Conservation (phyloP, 2,797 vertebrate genomes). For the Enteromius unitaeniatus region DNA sequence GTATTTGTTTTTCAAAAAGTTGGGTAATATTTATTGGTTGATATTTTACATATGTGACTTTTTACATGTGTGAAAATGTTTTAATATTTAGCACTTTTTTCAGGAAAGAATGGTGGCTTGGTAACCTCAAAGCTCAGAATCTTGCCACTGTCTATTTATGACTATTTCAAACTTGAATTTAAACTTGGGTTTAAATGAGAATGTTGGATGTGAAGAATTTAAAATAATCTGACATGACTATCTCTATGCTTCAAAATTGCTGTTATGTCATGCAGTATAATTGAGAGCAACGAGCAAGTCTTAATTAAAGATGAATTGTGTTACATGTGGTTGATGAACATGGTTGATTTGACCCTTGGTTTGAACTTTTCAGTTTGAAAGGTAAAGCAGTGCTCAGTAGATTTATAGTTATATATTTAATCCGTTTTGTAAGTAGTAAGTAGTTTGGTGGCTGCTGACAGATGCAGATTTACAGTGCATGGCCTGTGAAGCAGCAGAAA, state of each 20-base stretch:
- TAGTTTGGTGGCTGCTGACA: neutral
- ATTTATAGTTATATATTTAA: neutral
- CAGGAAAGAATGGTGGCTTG: neutral
- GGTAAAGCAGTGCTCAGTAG: neutral
- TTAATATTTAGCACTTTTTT: neutral
- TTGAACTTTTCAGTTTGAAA: conserved; percentile 8
- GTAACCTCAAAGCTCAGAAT: conserved; percentile 5
- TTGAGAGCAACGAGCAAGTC: neutral
- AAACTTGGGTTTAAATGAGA: neutral
- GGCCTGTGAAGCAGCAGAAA: neutral
- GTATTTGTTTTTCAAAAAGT: neutral
- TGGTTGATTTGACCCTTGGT: neutral
- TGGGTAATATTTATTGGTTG: neutral
- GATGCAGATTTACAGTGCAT: conserved; percentile 19
- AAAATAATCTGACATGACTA: neutral
- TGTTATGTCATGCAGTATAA: neutral
- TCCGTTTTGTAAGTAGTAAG: neutral
- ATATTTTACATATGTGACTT: neutral
- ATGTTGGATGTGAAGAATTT: neutral
- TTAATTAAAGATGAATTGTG: neutral
- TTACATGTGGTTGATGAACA: neutral
- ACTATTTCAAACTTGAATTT: conserved; percentile 9
- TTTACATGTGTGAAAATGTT: neutral
- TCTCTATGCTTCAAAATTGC: neutral
- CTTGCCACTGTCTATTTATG: neutral